phyloP scores from a whole-genome alignment of 2,888 invertebrate genomes.

The Carpatolechia fugitivella region DNA sequence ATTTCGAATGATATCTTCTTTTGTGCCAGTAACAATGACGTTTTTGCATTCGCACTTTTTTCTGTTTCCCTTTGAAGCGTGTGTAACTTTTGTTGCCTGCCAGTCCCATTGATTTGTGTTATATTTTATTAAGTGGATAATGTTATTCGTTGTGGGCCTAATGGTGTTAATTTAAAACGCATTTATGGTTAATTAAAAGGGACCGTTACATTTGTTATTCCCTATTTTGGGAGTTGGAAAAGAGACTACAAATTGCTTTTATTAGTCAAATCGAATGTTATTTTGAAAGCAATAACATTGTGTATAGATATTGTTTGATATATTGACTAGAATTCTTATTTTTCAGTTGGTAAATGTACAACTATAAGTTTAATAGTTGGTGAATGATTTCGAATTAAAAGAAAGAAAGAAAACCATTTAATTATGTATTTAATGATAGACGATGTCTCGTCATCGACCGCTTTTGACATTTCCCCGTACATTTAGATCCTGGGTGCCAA shows the following conservation, averaged over 20 bases:
- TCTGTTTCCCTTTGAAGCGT: conserved; percentile 35
- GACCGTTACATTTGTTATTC: conserved; percentile 21
- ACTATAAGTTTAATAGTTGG: no score
- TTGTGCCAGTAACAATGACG: conserved; percentile 64
- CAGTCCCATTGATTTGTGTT: conserved; percentile 61
- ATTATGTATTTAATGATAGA: neutral
- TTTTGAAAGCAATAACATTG: no score
- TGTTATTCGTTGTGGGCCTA: conserved; percentile 45
- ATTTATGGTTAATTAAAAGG: conserved; percentile 35
- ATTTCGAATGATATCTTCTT: conserved; percentile 71
- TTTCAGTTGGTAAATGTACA: no score
- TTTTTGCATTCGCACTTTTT: conserved; percentile 52
- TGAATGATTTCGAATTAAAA: no score
- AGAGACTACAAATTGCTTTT: conserved; percentile 9
- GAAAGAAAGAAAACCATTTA: no score
- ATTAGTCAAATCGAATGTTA: neutral
- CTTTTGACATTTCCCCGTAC: conserved; percentile 19
- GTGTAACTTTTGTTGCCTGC: conserved; percentile 44
- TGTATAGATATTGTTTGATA: no score
- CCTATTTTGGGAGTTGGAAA: conserved; percentile 1
- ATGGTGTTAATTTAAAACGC: conserved; percentile 46
- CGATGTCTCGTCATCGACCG: conserved; percentile 9
- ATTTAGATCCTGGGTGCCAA: conserved; percentile 33
- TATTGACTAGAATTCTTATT: no score
- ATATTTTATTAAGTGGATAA: conserved; percentile 63